Evolutionary conservation across 2,113 vertebrate genomes (phyloP).

Genomic region (Notarius lentiginosus): DNA sequence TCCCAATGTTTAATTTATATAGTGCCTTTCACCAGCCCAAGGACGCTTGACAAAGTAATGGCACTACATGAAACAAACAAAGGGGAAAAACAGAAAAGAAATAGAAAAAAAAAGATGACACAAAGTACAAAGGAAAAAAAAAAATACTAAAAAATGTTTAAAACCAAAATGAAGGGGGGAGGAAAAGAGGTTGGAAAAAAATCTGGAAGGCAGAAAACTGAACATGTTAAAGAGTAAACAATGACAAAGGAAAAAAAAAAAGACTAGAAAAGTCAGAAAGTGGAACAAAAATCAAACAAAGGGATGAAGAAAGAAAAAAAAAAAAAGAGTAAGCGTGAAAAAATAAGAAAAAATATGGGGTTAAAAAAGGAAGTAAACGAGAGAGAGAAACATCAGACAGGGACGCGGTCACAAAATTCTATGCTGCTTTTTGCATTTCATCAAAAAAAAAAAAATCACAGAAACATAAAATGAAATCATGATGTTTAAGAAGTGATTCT

Average conservation of each 20-base stretch:
- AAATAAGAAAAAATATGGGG: background rate
- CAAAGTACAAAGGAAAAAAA: background rate
- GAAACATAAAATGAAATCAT: background rate
- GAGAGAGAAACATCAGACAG: background rate
- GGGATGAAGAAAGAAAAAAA: background rate
- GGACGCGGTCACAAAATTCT: background rate
- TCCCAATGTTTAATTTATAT: too few relatives aligned
- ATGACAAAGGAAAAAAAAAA: background rate
- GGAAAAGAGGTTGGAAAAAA: background rate
- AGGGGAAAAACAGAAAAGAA: background rate
- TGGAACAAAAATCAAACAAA: background rate
- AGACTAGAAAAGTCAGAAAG: background rate
- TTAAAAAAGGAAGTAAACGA: background rate
- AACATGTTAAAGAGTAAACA: background rate
- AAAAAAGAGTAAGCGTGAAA: background rate
- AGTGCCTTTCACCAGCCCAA: too few relatives aligned
- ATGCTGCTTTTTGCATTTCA: background rate
- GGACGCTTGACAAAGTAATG: too few relatives aligned
- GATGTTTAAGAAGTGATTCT: background rate
- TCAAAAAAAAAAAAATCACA: background rate
- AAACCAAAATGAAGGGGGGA: too few relatives aligned
- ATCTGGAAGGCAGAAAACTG: background rate
- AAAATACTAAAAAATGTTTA: too few relatives aligned
- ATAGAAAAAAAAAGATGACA: too few relatives aligned
- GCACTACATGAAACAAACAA: background rate